Base-by-base conservation (phyloP, 2,113 vertebrate genomes). In the Esox niger region DNA sequence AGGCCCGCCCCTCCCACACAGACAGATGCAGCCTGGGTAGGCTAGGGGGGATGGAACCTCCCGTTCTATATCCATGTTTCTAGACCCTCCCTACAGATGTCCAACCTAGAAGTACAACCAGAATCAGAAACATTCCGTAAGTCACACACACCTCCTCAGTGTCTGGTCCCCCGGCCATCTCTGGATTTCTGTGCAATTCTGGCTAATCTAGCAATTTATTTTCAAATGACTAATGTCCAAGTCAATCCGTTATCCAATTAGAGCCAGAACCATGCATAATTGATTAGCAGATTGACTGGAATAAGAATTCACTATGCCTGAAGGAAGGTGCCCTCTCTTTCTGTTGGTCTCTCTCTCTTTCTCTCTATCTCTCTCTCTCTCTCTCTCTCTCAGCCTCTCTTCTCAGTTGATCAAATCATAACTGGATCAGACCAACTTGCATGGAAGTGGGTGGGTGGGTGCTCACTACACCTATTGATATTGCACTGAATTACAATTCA, bases 401-500 rank as follows among this genome's bases (percentile, higher is more conserved):
- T 6, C 33, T 63, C 25, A 43, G 5, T 43, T 15, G 38, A 43
- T 43, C 38, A 43, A 43, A 57, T 15, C 26, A 57, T 17, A 57
- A 57, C 55, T 57, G 55, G 26, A 29, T 57, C 25, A 27, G 21
- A 17, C 17, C 38, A 15, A 43, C 55, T 57, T 27, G 26, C 55
- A 4, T 57, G 26, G n/a, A n/a, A n/a, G n/a, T n/a, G n/a, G n/a
- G n/a, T n/a, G n/a, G n/a, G n/a, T n/a, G n/a, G 8, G 20, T 82
- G 74, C 78, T 83, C 71, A 32, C 74, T 11, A 11, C 6, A 31
- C 71, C 1, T 3, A 11, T 52, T 72, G 55, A 57, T 27, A 27
- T 57, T 73, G 76, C 72, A 76, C 68, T 60, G 66, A 55, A 72
- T 59, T 76, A 57, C 4, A 57, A 27, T 57, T 25, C 55, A 57